Evolutionary conservation across 1,140 invertebrate species (phyloP), one percentile per base, ranked within the genome.

Genomic region (Delia radicum): DNA sequence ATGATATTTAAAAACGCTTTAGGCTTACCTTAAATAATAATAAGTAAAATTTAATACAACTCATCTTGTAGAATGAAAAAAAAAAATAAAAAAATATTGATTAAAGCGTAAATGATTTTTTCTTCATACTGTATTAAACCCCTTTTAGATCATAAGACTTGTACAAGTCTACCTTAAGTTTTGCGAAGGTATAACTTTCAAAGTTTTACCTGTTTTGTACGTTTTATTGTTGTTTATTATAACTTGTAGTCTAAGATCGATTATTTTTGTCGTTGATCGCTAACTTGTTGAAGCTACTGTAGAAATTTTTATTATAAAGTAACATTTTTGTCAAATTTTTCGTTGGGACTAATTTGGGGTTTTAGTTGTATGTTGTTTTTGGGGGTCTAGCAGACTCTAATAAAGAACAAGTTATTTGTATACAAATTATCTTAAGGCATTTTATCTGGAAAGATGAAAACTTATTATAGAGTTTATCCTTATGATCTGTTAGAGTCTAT

Each of bases 61-160:
- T 15, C 37, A 42, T 42, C 7, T 42, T 42, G 4, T 21, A 55
- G 5, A 55, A 3, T 5, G n/a, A 15, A 48, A 21, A 55, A 55
- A 55, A 55, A 21, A 37, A 37, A 37, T 13, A 37, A 37, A 28
- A 31, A 69, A 21, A 33, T 21, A 83, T 84, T 85, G 83, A 85
- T 85, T 85, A 85, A 85, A 84, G 83, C 83, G 83, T 83, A 85
- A 85, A 85, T 83, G 83, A 83, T 85, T 84, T 84, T 84, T n/a
- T n/a, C 48, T 55, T 27, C 24, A n/a, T n/a, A n/a, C n/a, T n/a
- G 24, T 28, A 1, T 63, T 28, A 27, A 28, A 27, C 10, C 24
- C 15, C 21, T 29, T 31, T 69, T 15, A 33, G 29, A 69, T 55
- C 65, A 69, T 33, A 18, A 69, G 65, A 69, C 65, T 27, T 69